Percentiles rank a stretch among this genome's conserved stretches.
Conservation (phyloP, 2,113 vertebrate species). For the Nothobranchius kuhntae region DNA sequence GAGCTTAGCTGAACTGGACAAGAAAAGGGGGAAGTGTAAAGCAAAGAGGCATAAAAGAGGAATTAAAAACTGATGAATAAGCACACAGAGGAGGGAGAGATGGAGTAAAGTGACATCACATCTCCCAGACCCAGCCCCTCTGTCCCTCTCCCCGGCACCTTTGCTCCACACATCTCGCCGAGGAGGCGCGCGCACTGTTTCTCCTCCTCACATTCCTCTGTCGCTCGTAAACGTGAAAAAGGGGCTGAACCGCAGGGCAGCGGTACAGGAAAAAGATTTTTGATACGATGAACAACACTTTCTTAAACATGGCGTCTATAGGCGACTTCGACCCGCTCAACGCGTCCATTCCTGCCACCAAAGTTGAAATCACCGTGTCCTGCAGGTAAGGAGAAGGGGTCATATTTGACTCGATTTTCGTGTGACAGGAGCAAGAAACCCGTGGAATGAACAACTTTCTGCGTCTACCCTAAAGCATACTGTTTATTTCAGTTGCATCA, state of each 20-base stretch:
- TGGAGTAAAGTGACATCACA: constrained; percentile 63
- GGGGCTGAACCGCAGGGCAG: constrained; percentile 43
- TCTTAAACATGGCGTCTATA: constrained; percentile 85
- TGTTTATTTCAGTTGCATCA: no score
- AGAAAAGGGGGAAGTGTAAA: constrained; percentile 5
- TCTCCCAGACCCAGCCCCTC: constrained; percentile 25
- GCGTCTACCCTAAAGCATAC: no score
- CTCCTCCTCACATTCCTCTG: constrained; percentile 13
- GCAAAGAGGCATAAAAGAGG: background rate
- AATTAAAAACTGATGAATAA: background rate
- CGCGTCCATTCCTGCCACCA: constrained; percentile 88
- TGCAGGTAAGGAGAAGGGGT: constrained; percentile 85
- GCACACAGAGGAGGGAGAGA: constrained; percentile 12
- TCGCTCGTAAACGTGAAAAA: constrained; percentile 9
- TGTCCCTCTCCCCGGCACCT: constrained; percentile 31
- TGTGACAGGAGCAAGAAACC: background rate
- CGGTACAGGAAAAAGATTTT: background rate
- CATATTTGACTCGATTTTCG: background rate
- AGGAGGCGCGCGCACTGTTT: constrained; percentile 48
- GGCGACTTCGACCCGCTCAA: constrained; percentile 87
- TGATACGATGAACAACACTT: constrained; percentile 76
- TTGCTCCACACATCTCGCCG: constrained; percentile 55
- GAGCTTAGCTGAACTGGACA: background rate
- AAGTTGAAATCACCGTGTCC: constrained; percentile 92
- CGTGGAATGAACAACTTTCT: constrained; percentile 14